Evolutionary conservation across 1,140 invertebrate species (phyloP).

Genomic region (Melipona quadrifasciata): DNA sequence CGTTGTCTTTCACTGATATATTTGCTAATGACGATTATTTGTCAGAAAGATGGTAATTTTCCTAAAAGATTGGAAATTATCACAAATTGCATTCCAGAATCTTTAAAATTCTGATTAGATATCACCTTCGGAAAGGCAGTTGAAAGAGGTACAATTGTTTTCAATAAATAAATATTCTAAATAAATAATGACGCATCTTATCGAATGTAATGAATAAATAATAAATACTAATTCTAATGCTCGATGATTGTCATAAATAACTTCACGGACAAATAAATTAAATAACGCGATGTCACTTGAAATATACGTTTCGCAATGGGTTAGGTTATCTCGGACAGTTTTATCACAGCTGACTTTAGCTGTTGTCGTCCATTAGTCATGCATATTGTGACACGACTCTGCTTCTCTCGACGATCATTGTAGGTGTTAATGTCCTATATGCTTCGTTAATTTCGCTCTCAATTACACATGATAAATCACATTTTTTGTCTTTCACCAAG

Average conservation of each 20-base stretch:
- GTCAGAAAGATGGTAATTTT: conserved; percentile 20
- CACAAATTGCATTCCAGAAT: conserved; percentile 43
- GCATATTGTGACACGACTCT: conserved; percentile 16
- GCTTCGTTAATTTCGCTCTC: not conserved
- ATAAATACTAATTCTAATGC: conserved; percentile 23
- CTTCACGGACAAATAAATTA: conserved; percentile 57
- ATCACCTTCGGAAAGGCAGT: not conserved
- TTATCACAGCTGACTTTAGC: conserved; percentile 37
- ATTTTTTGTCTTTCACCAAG: not conserved
- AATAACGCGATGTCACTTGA: not conserved
- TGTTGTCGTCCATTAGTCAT: conserved; percentile 7
- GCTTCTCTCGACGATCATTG: not conserved
- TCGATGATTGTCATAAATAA: conserved; percentile 44
- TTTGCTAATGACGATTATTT: conserved; percentile 30
- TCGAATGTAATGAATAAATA: conserved; percentile 46
- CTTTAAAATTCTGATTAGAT: too few species aligned
- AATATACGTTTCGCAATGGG: not conserved
- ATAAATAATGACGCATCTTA: conserved; percentile 44
- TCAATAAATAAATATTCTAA: conserved; percentile 58
- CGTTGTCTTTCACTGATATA: conserved; percentile 57
- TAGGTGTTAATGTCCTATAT: conserved; percentile 19
- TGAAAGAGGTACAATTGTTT: conserved; percentile 31
- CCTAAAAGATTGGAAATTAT: conserved; percentile 34
- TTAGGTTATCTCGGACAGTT: conserved; percentile 32
- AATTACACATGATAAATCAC: not conserved